Evolutionary conservation across 2,113 vertebrate genomes (phyloP).

Genomic region (Campylomormyrus tamandua): DNA sequence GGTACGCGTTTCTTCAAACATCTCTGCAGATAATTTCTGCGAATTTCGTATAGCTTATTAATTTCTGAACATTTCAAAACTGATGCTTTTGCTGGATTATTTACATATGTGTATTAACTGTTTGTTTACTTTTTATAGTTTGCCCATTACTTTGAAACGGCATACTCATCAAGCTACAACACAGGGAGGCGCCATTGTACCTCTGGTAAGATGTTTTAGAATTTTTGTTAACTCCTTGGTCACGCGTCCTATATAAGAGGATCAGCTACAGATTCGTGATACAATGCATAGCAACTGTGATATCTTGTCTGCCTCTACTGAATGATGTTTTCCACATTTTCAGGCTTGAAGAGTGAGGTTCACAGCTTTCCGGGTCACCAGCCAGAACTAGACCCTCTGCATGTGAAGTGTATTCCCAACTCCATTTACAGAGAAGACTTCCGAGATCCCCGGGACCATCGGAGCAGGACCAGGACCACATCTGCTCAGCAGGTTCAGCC

Average conservation of each 20-base stretch:
- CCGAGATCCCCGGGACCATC: neutral
- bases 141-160: slow-evolving; percentile 56
- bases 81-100: neutral
- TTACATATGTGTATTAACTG: neutral
- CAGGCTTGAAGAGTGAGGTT: slow-evolving; percentile 28
- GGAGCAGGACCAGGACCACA: too few relatives aligned
- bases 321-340: neutral
- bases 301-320: neutral
- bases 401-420: slow-evolving; percentile 24
- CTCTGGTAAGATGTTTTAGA: slow-evolving; percentile 21
- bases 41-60: neutral
- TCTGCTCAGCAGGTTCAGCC: neutral
- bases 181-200: slow-evolving; percentile 25
- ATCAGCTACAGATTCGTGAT: neutral
- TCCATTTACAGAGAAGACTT: slow-evolving; percentile 39
- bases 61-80: neutral
- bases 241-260: neutral
- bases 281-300: neutral
- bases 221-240: neutral
- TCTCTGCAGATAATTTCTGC: neutral
- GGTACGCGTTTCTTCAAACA: neutral
- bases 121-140: slow-evolving; percentile 44
- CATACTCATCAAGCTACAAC: slow-evolving; percentile 41
- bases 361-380: slow-evolving; percentile 37
- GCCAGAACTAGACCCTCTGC: slow-evolving; percentile 31